A percentile compares a stretch with the other conserved stretches of the same genome.
Conservation (phyloP, 2,888 invertebrate species). For the Tenthredo mesomela region DNA sequence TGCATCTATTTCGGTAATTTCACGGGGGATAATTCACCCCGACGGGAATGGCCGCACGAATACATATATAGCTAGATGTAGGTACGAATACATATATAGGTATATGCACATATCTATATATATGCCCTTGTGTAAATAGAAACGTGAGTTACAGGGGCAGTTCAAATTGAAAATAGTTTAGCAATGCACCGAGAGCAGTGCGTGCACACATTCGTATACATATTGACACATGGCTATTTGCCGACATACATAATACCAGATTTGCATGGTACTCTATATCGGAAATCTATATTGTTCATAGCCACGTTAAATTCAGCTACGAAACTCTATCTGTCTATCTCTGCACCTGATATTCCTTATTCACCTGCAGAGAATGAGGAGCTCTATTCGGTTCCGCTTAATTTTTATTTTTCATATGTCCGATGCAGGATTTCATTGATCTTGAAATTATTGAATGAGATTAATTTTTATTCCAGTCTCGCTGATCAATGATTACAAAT, state of each 20-base stretch:
- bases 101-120: neutral
- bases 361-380: neutral
- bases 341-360: neutral
- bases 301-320: neutral
- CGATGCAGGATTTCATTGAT: no score
- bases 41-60: neutral
- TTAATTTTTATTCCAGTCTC: neutral
- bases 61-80: neutral
- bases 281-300: slow-evolving; percentile 27
- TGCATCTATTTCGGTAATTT: neutral
- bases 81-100: neutral
- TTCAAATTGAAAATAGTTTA: slow-evolving; percentile 40
- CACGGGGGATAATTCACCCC: neutral
- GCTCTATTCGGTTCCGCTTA: neutral
- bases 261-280: slow-evolving; percentile 16
- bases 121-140: slow-evolving; percentile 23
- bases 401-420: neutral
- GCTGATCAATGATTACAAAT: neutral
- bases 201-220: neutral
- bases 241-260: slow-evolving; percentile 40
- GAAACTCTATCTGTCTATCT: neutral
- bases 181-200: slow-evolving; percentile 4
- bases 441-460: no score
- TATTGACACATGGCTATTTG: slow-evolving; percentile 34
- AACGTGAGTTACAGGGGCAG: slow-evolving; percentile 22